Evolutionary conservation across 1,140 invertebrate species (phyloP).

Genomic region (Drosophila arawakana): DNA sequence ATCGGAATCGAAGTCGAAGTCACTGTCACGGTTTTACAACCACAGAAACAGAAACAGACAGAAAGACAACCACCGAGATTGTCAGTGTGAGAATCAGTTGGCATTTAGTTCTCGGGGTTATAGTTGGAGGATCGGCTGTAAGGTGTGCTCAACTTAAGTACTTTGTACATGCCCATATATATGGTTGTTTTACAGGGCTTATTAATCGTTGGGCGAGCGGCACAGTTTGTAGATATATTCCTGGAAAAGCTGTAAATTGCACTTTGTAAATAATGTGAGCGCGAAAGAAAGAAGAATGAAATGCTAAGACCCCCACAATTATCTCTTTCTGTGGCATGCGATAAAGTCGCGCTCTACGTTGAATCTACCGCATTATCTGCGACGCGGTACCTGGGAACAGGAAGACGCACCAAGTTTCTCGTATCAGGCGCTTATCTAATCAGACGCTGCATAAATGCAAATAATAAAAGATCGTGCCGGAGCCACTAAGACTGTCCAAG

Average conservation of each 20-base stretch:
- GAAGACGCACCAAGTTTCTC: constrained; percentile 63
- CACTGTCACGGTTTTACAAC: constrained; percentile 16
- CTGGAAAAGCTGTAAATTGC: constrained; percentile 79
- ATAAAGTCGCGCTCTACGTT: constrained; percentile 62
- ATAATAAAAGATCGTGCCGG: constrained; percentile 66
- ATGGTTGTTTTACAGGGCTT: constrained; percentile 57
- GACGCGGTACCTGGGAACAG: constrained; percentile 63
- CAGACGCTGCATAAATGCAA: constrained; percentile 78
- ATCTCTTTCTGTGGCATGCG: constrained; percentile 58
- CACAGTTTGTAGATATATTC: constrained; percentile 64
- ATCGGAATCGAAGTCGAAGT: neutral
- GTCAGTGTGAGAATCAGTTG: constrained; percentile 43
- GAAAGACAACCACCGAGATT: constrained; percentile 3
- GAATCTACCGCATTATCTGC: constrained; percentile 70
- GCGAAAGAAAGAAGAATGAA: constrained; percentile 57
- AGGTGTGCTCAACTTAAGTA: constrained; percentile 31
- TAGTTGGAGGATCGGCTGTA: constrained; percentile 13
- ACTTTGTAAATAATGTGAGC: constrained; percentile 69
- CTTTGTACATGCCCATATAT: neutral
- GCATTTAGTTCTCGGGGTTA: constrained; percentile 9
- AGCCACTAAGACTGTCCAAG: constrained; percentile 17
- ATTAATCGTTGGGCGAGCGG: constrained; percentile 62
- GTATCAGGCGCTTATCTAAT: constrained; percentile 72
- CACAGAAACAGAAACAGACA: neutral
- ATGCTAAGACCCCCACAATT: constrained; percentile 68